Conservation (phyloP, 2,888 invertebrate species). For the Apotomis capreana region DNA sequence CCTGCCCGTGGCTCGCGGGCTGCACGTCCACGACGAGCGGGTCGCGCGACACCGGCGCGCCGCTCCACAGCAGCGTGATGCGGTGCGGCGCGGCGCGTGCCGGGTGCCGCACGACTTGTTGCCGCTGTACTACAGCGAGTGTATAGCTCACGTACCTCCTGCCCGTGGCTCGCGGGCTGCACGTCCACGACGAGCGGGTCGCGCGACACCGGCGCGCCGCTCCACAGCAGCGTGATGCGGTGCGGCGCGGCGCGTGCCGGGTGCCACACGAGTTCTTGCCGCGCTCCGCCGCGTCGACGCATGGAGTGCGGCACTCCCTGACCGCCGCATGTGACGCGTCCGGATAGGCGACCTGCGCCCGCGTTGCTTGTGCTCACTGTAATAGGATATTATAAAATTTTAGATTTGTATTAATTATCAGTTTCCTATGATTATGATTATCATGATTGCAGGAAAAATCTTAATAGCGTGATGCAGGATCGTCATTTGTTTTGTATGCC, state of each 20-base stretch:
- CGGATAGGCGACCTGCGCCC: slow-evolving; percentile 92
- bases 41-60: slow-evolving; percentile 85
- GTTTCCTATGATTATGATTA: too few species aligned
- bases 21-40: slow-evolving; percentile 83
- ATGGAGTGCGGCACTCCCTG: slow-evolving; percentile 92
- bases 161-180: slow-evolving; percentile 86
- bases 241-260: slow-evolving; percentile 95
- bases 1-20: slow-evolving; percentile 87
- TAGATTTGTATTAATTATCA: slow-evolving; percentile 36
- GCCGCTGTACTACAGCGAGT: slow-evolving; percentile 64
- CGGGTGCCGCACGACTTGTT: slow-evolving; percentile 95
- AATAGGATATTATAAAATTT: not conserved
- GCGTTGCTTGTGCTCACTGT: slow-evolving; percentile 90
- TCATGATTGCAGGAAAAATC: too few species aligned
- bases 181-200: slow-evolving; percentile 83
- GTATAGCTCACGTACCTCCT: slow-evolving; percentile 84
- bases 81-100: slow-evolving; percentile 93
- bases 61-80: slow-evolving; percentile 93
- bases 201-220: slow-evolving; percentile 88
- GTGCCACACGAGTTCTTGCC: slow-evolving; percentile 94
- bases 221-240: slow-evolving; percentile 92
- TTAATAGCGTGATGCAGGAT: too few species aligned
- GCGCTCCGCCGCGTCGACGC: slow-evolving; percentile 86
- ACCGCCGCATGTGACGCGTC: slow-evolving; percentile 91
- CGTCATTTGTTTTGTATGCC: too few species aligned